phyloP scores from a whole-genome alignment of 64 coral and sea anemone genomes.

The Dendrophyllia cribrosa region DNA sequence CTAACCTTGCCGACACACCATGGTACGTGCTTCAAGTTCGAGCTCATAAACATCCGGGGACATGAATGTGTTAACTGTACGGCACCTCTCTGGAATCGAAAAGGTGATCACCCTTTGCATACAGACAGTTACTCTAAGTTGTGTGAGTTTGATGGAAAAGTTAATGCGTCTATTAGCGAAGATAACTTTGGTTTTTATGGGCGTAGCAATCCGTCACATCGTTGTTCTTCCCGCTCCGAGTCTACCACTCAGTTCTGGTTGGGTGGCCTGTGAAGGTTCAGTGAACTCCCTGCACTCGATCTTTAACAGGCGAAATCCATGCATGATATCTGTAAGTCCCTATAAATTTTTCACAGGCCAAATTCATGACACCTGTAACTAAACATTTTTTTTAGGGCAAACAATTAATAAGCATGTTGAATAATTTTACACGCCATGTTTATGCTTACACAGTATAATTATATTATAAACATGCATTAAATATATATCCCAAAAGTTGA shows the following conservation, averaged over 20 bases:
- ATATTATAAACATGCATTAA: too few relatives aligned
- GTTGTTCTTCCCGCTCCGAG: neutral
- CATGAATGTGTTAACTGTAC: conserved; percentile 12
- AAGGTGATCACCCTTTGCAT: neutral
- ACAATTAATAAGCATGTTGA: too few relatives aligned
- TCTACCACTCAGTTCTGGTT: conserved; percentile 55
- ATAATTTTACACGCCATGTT: too few relatives aligned
- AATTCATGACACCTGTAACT: too few relatives aligned
- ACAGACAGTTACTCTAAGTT: neutral
- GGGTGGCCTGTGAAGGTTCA: neutral
- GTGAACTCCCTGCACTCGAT: too few relatives aligned
- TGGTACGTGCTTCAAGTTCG: neutral
- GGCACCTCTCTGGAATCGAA: neutral
- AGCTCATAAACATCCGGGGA: neutral
- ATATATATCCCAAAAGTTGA: too few relatives aligned
- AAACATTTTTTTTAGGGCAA: too few relatives aligned
- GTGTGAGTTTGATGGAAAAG: neutral
- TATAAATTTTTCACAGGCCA: too few relatives aligned
- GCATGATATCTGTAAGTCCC: too few relatives aligned
- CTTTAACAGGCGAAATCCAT: too few relatives aligned
- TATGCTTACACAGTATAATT: too few relatives aligned
- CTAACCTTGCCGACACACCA: neutral
- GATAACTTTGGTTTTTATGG: conserved; percentile 25
- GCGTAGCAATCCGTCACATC: neutral
- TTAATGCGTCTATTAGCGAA: neutral